A percentile compares a stretch with the other conserved stretches of the same genome.
Conservation (phyloP, 2,797 vertebrate species). For the Myripristis murdjan region DNA sequence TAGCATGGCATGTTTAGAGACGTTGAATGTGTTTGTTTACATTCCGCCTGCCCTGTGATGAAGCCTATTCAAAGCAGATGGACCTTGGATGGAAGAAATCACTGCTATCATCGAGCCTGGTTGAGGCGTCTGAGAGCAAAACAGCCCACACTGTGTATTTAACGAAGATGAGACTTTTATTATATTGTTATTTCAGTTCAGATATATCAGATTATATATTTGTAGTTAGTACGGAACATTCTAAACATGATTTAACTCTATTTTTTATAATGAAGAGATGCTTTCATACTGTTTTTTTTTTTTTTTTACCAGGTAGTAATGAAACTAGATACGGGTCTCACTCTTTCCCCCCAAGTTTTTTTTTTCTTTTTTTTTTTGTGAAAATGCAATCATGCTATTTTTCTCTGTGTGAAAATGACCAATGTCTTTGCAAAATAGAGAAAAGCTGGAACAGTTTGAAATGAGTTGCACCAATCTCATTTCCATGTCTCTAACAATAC, state of each 20-base stretch:
- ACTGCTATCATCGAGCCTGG: not conserved
- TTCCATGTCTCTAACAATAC: conserved; percentile 42
- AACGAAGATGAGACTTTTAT: not conserved
- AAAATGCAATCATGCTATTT: not conserved
- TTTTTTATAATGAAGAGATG: too few relatives aligned
- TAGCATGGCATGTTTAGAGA: conserved; percentile 46
- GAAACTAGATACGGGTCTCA: not conserved
- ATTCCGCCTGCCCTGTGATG: conserved; percentile 33
- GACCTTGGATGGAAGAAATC: not conserved
- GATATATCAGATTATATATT: too few relatives aligned
- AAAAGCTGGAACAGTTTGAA: conserved; percentile 27
- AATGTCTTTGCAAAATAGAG: conserved; percentile 23
- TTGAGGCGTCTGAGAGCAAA: too few relatives aligned
- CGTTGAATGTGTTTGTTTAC: conserved; percentile 26
- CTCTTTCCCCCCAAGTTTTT: not conserved
- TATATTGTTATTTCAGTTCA: too few relatives aligned
- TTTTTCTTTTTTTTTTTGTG: not conserved
- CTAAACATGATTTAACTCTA: too few relatives aligned
- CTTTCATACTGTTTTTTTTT: too few relatives aligned
- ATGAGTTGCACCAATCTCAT: conserved; percentile 41
- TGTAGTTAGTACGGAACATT: too few relatives aligned
- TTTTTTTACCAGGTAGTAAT: not conserved
- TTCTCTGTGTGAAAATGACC: conserved; percentile 11
- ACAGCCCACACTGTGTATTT: conserved; percentile 1
- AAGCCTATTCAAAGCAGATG: conserved; percentile 34